Evolutionary conservation across 2,888 invertebrate species (phyloP), one percentile per base, ranked within the genome.

Genomic region (Platycheirus rosarum): DNA sequence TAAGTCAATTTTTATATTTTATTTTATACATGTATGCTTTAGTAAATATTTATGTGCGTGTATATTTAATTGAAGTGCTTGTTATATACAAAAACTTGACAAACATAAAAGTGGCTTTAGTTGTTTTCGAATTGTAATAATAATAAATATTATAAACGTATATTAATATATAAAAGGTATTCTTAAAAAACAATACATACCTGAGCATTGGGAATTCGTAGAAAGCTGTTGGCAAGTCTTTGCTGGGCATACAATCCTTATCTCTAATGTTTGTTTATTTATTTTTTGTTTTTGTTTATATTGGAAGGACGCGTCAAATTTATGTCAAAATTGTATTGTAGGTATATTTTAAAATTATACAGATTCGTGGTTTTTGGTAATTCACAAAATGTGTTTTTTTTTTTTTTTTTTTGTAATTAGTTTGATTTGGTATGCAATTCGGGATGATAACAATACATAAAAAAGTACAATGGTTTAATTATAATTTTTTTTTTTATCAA

Each of bases 231-330:
- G 94, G 91, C 93, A 94, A 91, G 93, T 93, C 93, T 94, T 94
- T 91, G 94, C 93, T 90, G 94, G 94, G 92, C 94, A 94, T 91
- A 94, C 92, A 93, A 94, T 93, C 93, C 94, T 93, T 93, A 94
- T 93, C 92, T 94, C 94, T 94, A 88, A 86, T 68, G 70, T 44
- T 51, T 78, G 32, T 51, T 60, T 2, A 23, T 63, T 60, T 63
- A 11, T 71, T 71, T 53, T 62, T 44, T 46, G 49, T 49, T 62
- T 37, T 71, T 65, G 5, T 68, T 68, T 68, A 16, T 65, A 46
- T 68, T n/a, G 16, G 63, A 48, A 66, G 14, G 68, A 35, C 53
- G 48, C 57, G 71, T 62, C 60, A 35, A 20, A 73, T 35, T 32
- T 55, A 48, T 51, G 23, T 66, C 29, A 13, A 46, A 65, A 62